Base-by-base conservation (phyloP, 2,888 invertebrate genomes). In the Microplitis deprimator region DNA sequence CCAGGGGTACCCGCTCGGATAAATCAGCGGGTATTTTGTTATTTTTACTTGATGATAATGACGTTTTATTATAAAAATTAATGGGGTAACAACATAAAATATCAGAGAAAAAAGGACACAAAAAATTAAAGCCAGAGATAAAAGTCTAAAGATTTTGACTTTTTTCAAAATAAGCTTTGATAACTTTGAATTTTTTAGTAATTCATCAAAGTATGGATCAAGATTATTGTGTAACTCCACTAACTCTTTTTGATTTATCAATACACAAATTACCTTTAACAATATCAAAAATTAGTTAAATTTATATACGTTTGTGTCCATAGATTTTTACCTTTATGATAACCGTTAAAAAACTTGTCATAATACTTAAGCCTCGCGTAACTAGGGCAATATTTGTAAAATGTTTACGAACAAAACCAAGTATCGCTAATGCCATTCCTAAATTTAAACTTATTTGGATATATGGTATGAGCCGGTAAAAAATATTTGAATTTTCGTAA, bases 1-100 rank as follows among this genome's bases (percentile, higher is more conserved):
- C 81, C 84, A 85, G 0, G 84, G 85, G 68, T 83, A 84, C 16
- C 77, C 77, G 1, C 68, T 74, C 2, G 82, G 81, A 13, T 80
- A 73, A 1, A 81, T 80, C 3, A 82, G 61, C 1, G 73, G 61
- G 65, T 82, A 83, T 67, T 79, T 77, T 4, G 76, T 73, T 4
- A 79, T 73, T 39, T 72, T 71, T 0, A 68, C 64, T 6, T 80
- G 70, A 41, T 72, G 77, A 6, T 65, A 61, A 4, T 61, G 41
- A 60, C 81, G 79, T 8, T 79, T 71, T 7, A 75, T 77, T 8
- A 80, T 77, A 8, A 50, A 59, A 50, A 82, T 77, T 61, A 82
- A 64, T 4, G 81, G 81, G 7, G 41, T 74, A 5, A 78, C 4
- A 20, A 73, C 40, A 61, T 79, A 80, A 4, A 76, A 67, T 6